phyloP scores from a whole-genome alignment of 2,113 vertebrate genomes.

The Empidonax traillii region DNA sequence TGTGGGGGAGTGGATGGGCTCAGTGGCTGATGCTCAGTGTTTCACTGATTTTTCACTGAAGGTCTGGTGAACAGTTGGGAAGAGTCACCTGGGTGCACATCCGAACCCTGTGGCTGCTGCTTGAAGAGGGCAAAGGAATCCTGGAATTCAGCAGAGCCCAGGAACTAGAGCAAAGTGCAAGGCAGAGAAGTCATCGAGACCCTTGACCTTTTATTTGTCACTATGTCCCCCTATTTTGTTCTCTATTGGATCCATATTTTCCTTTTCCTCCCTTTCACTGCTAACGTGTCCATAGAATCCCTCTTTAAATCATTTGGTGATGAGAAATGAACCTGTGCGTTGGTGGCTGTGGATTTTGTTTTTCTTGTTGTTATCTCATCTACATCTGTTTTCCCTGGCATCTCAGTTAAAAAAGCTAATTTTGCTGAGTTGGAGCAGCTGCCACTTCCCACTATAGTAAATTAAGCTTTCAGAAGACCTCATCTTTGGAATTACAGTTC shows the following conservation, averaged over 20 bases:
- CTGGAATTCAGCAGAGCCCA: background rate
- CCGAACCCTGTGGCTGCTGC: background rate
- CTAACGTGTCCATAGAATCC: background rate
- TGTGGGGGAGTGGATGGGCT: fast-evolving
- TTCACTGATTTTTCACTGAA: background rate
- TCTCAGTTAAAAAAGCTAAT: slow-evolving; percentile 33
- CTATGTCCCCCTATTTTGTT: background rate
- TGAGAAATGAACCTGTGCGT: background rate
- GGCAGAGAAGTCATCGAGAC: fast-evolving
- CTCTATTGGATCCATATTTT: background rate
- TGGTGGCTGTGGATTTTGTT: background rate
- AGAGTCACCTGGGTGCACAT: background rate
- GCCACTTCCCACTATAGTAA: slow-evolving; percentile 47
- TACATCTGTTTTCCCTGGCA: slow-evolving; percentile 58
- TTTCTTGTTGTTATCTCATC: background rate
- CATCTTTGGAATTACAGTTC: slow-evolving; percentile 59
- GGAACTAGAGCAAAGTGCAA: background rate
- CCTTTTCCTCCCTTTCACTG: background rate
- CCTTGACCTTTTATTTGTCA: background rate
- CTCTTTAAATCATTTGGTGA: background rate
- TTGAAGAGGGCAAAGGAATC: background rate
- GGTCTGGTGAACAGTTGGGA: background rate
- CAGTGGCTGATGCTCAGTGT: fast-evolving
- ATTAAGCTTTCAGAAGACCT: slow-evolving; percentile 57
- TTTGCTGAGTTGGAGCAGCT: slow-evolving; percentile 50